Percentiles rank a stretch among this genome's conserved stretches.
These are phyloP conservation scores for Tillus elongatus DNA, from an alignment of 2,888 invertebrate species.

Conservation along the genomic window DNA sequence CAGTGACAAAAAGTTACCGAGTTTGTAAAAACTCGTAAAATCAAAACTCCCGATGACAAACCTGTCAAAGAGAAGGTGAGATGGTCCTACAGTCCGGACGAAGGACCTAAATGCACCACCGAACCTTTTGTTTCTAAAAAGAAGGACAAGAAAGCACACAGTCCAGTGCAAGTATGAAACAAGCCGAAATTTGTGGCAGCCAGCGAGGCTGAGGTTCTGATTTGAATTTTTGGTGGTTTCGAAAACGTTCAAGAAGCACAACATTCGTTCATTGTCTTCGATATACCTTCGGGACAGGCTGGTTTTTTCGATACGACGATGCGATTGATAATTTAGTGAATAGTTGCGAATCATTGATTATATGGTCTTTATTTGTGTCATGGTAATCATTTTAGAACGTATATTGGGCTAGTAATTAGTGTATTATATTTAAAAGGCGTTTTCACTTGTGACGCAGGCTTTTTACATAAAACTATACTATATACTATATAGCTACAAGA, in stretches of 20 bases:
- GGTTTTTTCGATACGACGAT: not conserved
- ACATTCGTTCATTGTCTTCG: not conserved
- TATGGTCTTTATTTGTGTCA: too few species aligned
- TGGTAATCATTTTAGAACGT: too few species aligned
- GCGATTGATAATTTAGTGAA: constrained; percentile 3
- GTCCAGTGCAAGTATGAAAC: constrained; percentile 41
- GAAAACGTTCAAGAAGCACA: too few species aligned
- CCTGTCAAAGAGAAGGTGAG: constrained; percentile 38
- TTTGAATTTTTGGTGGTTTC: too few species aligned
- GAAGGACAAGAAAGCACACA: constrained; percentile 37
- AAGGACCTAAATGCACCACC: constrained; percentile 40
- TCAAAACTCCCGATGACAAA: constrained; percentile 41
- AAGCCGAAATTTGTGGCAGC: constrained; percentile 13
- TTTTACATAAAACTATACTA: too few species aligned
- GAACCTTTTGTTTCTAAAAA: constrained; percentile 37
- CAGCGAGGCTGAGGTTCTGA: constrained; percentile 17
- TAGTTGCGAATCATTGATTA: not conserved
- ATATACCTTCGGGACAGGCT: not conserved
- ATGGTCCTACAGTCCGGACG: constrained; percentile 42
- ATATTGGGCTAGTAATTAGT: too few species aligned
- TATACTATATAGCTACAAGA: too few species aligned
- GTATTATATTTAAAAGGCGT: too few species aligned
- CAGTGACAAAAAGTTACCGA: constrained; percentile 62
- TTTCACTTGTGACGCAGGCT: too few species aligned
- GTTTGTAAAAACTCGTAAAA: constrained; percentile 44